Percentiles rank a stretch among this genome's conserved stretches.
Evolutionary conservation across 2,888 invertebrate genomes (phyloP).

Genomic region (Drosophila borealis): DNA sequence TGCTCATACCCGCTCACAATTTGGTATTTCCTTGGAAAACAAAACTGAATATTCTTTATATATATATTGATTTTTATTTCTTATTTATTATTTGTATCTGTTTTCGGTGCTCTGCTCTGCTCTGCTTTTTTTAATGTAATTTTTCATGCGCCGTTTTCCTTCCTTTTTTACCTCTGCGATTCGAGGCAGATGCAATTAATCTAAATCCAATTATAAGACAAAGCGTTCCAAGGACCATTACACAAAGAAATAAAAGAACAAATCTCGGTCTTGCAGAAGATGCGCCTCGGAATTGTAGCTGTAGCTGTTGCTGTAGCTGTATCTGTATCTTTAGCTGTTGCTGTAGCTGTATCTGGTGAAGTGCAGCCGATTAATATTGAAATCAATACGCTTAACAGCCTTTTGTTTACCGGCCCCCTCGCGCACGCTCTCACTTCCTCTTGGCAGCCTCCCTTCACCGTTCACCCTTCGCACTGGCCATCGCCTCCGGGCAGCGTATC

Average conservation of each 20-base stretch:
- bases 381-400: slow-evolving; percentile 72
- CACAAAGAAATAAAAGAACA: slow-evolving; percentile 35
- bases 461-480: neutral
- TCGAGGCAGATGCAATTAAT: slow-evolving; percentile 78
- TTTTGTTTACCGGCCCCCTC: slow-evolving; percentile 50
- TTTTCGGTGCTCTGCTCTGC: slow-evolving; percentile 8
- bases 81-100: slow-evolving; percentile 8
- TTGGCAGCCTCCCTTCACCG: neutral
- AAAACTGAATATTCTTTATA: slow-evolving; percentile 6
- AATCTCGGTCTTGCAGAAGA: slow-evolving; percentile 15
- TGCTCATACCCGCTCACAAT: slow-evolving; percentile 47
- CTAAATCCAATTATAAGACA: slow-evolving; percentile 83
- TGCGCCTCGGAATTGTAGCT: slow-evolving; percentile 16
- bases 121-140: slow-evolving; percentile 63
- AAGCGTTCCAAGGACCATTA: slow-evolving; percentile 65
- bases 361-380: slow-evolving; percentile 65
- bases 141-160: slow-evolving; percentile 71
- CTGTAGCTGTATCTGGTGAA: slow-evolving; percentile 41
- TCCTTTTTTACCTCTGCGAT: slow-evolving; percentile 32
- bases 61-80: slow-evolving; percentile 18
- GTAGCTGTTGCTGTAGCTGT: neutral
- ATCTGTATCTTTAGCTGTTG: slow-evolving; percentile 16
- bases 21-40: slow-evolving; percentile 66
- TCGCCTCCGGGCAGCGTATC: slow-evolving; percentile 47
- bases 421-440: slow-evolving; percentile 30